Evolutionary conservation across 2,888 invertebrate genomes (phyloP).

Genomic region (Phrixothrix hirtus): DNA sequence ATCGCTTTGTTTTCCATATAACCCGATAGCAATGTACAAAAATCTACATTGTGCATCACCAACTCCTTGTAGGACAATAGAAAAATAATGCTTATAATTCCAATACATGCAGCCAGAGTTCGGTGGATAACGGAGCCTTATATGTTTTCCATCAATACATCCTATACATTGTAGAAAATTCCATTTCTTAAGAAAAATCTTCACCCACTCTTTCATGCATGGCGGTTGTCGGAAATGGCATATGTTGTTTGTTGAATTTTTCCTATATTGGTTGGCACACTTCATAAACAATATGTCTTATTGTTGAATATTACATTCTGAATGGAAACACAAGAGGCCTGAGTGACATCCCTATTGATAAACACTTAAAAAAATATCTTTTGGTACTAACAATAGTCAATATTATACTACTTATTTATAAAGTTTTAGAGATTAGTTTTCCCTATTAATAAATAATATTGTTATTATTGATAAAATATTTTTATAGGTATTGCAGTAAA

Average conservation of each 20-base stretch:
- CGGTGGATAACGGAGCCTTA: constrained; percentile 1
- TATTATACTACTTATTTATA: neutral
- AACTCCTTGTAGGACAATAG: too few species aligned
- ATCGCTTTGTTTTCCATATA: constrained; percentile 12
- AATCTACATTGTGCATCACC: constrained; percentile 10
- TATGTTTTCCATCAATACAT: constrained; percentile 7
- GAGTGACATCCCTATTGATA: constrained; percentile 4
- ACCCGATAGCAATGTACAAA: constrained; percentile 5
- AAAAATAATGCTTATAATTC: constrained; percentile 11
- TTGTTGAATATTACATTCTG: too few species aligned
- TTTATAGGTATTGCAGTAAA: too few species aligned
- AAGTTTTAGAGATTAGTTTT: neutral
- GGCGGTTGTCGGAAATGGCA: constrained; percentile 5
- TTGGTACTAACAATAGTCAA: neutral
- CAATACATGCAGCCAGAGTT: constrained; percentile 9
- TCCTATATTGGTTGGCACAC: constrained; percentile 3
- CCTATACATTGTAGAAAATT: constrained; percentile 10
- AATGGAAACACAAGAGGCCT: constrained; percentile 2
- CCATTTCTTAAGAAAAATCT: constrained; percentile 7
- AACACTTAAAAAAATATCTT: constrained; percentile 2
- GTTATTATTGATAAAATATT: neutral
- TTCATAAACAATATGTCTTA: constrained; percentile 4
- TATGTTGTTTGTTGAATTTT: constrained; percentile 2
- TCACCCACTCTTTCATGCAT: neutral
- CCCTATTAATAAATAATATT: neutral